phyloP scores from a whole-genome alignment of 2,797 vertebrate genomes.

The Cirrhinus mrigala region DNA sequence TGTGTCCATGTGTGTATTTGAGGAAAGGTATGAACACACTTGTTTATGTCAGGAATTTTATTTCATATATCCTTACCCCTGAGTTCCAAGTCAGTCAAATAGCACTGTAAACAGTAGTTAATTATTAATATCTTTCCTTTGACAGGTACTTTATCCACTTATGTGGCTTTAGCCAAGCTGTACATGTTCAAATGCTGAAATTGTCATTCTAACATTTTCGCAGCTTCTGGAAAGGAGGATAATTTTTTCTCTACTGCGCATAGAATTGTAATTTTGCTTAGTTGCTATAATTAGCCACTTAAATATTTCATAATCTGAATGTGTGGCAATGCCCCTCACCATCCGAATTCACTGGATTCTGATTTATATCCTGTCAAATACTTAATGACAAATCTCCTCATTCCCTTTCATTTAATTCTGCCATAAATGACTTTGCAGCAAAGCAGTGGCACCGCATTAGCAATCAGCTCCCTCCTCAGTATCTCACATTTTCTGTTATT shows the following conservation, averaged over 20 bases:
- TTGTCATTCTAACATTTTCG: not conserved
- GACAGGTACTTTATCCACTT: not conserved
- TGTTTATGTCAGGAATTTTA: conserved; percentile 7
- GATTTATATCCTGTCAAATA: conserved; percentile 49
- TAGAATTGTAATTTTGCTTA: conserved; percentile 28
- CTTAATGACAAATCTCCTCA: conserved; percentile 42
- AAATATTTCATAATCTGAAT: conserved; percentile 44
- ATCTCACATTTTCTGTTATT: conserved; percentile 37
- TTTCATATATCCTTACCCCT: not conserved
- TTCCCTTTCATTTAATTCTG: conserved; percentile 45
- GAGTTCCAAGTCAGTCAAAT: conserved; percentile 22
- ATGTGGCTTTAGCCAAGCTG: not conserved
- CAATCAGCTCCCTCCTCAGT: conserved; percentile 21
- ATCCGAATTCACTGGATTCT: conserved; percentile 34
- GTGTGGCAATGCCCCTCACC: conserved; percentile 20
- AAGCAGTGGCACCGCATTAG: conserved; percentile 32
- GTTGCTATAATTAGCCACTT: conserved; percentile 47
- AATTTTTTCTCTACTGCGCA: conserved; percentile 2
- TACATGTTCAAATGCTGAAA: conserved; percentile 57
- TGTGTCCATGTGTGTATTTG: conserved; percentile 21
- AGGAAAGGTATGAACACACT: not conserved
- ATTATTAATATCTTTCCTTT: not conserved
- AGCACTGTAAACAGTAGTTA: not conserved
- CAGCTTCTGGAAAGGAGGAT: not conserved
- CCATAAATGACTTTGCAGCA: conserved; percentile 25